These are phyloP conservation scores for Eupithecia inturbata DNA, from an alignment of 2,888 invertebrate genomes.

Conservation along the genomic window DNA sequence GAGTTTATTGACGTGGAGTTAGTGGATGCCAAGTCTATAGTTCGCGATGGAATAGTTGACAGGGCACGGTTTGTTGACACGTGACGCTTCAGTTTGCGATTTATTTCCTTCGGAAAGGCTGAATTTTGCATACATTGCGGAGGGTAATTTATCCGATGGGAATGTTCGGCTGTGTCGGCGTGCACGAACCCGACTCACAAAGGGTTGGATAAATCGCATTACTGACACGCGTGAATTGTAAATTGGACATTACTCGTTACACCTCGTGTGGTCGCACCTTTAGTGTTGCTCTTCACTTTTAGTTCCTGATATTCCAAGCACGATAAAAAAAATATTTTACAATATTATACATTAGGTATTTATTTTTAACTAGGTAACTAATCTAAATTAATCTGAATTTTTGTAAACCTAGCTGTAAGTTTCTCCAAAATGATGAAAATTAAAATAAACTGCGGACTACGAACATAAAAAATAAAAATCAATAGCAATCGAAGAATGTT, in stretches of 20 bases:
- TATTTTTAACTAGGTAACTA: neutral
- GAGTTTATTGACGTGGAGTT: slow-evolving; percentile 42
- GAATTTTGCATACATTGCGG: slow-evolving; percentile 68
- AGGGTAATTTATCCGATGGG: slow-evolving; percentile 67
- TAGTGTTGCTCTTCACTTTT: slow-evolving; percentile 2
- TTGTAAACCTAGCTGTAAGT: too few species aligned
- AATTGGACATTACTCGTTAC: slow-evolving; percentile 82
- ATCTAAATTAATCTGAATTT: too few species aligned
- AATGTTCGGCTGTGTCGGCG: slow-evolving; percentile 56
- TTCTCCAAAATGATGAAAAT: too few species aligned
- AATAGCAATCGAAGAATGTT: too few species aligned
- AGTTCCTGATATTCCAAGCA: neutral
- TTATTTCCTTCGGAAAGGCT: slow-evolving; percentile 48
- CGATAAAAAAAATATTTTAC: neutral
- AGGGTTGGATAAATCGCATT: slow-evolving; percentile 82
- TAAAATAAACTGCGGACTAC: too few species aligned
- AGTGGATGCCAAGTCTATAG: slow-evolving; percentile 33
- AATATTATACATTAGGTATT: neutral
- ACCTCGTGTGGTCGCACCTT: slow-evolving; percentile 53
- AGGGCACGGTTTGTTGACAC: slow-evolving; percentile 26
- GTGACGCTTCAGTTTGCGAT: slow-evolving; percentile 38
- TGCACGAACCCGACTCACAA: slow-evolving; percentile 62
- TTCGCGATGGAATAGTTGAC: slow-evolving; percentile 35
- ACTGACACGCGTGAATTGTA: slow-evolving; percentile 81
- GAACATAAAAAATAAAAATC: neutral